Evolutionary conservation across 2,888 invertebrate genomes (phyloP).

Genomic region (Mythimna loreyi): DNA sequence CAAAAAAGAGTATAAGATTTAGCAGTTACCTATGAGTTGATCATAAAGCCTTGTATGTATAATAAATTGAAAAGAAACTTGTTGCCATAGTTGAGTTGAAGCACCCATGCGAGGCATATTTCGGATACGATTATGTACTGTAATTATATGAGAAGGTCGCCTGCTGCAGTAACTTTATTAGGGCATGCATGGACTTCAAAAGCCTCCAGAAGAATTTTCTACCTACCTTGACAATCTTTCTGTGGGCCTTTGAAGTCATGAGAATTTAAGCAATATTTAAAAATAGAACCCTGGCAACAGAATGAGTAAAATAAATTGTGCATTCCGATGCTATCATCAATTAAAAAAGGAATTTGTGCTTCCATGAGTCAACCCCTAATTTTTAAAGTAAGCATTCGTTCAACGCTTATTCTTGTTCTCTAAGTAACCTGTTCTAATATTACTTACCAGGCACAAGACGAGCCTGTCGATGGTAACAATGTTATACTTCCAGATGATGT

Average conservation of each 20-base stretch:
- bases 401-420: not conserved
- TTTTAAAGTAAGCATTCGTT: not conserved
- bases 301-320: too few relatives aligned
- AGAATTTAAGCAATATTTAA: too few relatives aligned
- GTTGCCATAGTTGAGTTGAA: not conserved
- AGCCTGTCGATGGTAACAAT: constrained; percentile 98
- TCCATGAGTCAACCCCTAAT: too few relatives aligned
- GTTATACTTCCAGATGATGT: constrained; percentile 99
- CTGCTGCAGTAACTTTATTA: too few relatives aligned
- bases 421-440: not conserved
- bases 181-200: too few relatives aligned
- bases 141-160: too few relatives aligned
- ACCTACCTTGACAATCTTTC: too few relatives aligned
- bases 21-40: not conserved
- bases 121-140: not conserved
- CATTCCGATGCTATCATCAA: too few relatives aligned
- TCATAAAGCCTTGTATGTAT: not conserved
- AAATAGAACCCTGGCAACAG: too few relatives aligned
- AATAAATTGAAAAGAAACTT: not conserved
- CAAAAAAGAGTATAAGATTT: constrained; percentile 11
- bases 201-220: too few relatives aligned
- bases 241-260: too few relatives aligned
- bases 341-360: too few relatives aligned
- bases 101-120: not conserved
- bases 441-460: constrained; percentile 95